Base-by-base conservation (phyloP, 1,140 invertebrate genomes). In the Drosophila azteca region DNA sequence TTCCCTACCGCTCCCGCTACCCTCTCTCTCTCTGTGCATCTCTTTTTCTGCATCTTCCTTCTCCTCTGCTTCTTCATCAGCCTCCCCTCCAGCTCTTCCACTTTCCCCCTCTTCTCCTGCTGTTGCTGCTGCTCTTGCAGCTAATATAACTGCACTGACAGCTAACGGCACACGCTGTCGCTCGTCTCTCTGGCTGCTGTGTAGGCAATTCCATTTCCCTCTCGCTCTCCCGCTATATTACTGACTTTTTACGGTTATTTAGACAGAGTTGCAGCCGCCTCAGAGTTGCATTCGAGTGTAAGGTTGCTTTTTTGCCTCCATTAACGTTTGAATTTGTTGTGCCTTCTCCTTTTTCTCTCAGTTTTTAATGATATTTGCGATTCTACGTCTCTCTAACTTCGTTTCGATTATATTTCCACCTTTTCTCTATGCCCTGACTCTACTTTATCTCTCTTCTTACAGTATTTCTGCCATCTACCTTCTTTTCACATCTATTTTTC, bases 221-320 rank as follows among this genome's bases (percentile, higher is more conserved):
- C 60, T n/a, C 17, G 9, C 51, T 60, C 49, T 44, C 59, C 45
- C 63, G 43, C 74, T 46, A 48, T 61, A 51, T n/a, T 54, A 43
- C 50, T 59, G 61, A 54, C 50, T 75, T 75, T 65, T 75, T 75
- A 61, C 68, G 54, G 68, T 73, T 63, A 69, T 69, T 63, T 73
- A 41, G 58, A 46, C 65, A 46, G 48, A 72, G 41, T 43, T 51
- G 57, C 68, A 59, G 15, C 50, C 17, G 8, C 29, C 20, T 8
- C 31, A 39, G 35, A 39, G 35, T 39, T 39, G 11, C 35, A 39
- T 39, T 39, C 35, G 1, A 11, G 11, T 13, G 35, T 11, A 4
- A 11, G 4, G 3, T 39, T 39, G 35, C 35, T 11, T 13, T 13
- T 11, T 35, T 35, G 35, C 9, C 9, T 39, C 13, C 11, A 39